A percentile compares a stretch with the other conserved stretches of the same genome.
These are phyloP conservation scores for Pheosia tremula DNA, from an alignment of 2,888 invertebrate species.

Conservation along the genomic window DNA sequence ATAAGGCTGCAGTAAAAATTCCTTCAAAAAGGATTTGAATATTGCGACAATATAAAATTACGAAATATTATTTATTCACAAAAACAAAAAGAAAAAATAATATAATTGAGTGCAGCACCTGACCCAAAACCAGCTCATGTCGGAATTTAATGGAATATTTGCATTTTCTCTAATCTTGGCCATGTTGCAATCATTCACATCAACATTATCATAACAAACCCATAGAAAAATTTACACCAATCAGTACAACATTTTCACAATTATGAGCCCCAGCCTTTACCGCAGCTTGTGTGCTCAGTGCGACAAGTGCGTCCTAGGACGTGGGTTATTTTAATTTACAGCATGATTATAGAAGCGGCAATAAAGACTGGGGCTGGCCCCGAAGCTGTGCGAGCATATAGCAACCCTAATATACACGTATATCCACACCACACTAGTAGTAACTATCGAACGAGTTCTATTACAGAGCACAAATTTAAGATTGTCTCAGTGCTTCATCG, in stretches of 20 bases:
- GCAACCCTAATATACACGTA: slow-evolving; percentile 65
- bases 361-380: slow-evolving; percentile 73
- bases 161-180: slow-evolving; percentile 44
- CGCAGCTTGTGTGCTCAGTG: slow-evolving; percentile 21
- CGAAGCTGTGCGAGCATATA: slow-evolving; percentile 71
- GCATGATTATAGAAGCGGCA: slow-evolving; percentile 32
- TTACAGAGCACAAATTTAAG: slow-evolving; percentile 68
- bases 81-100: slow-evolving; percentile 39
- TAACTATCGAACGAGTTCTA: slow-evolving; percentile 67
- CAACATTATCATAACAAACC: slow-evolving; percentile 73
- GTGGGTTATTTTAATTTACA: slow-evolving; percentile 9
- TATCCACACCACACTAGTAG: slow-evolving; percentile 73
- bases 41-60: slow-evolving; percentile 43
- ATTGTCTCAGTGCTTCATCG: slow-evolving; percentile 62
- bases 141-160: slow-evolving; percentile 50
- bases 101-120: slow-evolving; percentile 61
- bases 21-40: slow-evolving; percentile 42
- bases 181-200: slow-evolving; percentile 51
- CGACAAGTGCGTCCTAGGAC: background rate
- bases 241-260: slow-evolving; percentile 74
- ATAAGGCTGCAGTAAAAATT: slow-evolving; percentile 50
- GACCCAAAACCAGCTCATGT: slow-evolving; percentile 55
- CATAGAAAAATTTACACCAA: slow-evolving; percentile 83
- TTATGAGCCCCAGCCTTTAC: slow-evolving; percentile 72
- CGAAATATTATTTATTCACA: slow-evolving; percentile 53